These are phyloP conservation scores for Mus caroli DNA, from an alignment of 2,797 vertebrate species.

Conservation along the genomic window DNA sequence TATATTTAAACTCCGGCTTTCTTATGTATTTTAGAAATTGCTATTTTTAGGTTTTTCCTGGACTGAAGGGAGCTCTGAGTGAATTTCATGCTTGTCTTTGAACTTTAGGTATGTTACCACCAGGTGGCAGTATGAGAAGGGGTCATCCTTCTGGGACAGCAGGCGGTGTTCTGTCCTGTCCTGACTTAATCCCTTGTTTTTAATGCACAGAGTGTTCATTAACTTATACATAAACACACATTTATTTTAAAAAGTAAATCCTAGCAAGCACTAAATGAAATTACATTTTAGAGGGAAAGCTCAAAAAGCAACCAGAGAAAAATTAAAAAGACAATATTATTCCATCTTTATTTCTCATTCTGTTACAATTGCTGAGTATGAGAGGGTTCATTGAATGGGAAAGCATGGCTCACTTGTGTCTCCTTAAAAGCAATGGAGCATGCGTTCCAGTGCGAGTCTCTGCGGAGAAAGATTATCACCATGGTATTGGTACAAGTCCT, in stretches of 20 bases:
- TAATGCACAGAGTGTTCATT: neutral
- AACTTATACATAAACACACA: neutral
- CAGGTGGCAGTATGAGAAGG: constrained; percentile 69
- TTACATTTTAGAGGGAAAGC: neutral
- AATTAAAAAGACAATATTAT: neutral
- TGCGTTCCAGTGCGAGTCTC: neutral
- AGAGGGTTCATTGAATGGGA: neutral
- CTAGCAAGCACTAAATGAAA: constrained; percentile 20
- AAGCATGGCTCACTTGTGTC: neutral
- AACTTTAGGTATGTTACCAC: constrained; percentile 54
- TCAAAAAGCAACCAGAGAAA: neutral
- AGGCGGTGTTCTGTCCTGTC: neutral
- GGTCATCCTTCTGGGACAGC: neutral
- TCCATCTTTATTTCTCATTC: neutral
- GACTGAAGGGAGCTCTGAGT: neutral
- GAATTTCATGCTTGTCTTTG: neutral
- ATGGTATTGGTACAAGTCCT: neutral
- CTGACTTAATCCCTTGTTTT: neutral
- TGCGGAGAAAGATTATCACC: neutral
- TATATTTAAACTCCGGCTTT: neutral
- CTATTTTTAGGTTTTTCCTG: neutral
- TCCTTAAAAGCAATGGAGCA: neutral
- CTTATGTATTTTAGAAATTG: neutral
- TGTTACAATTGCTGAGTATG: neutral
- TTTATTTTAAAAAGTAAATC: constrained; percentile 49